Evolutionary conservation across 1,140 invertebrate species (phyloP), one percentile per base, ranked within the genome.

Genomic region (Nephotettix cincticeps): DNA sequence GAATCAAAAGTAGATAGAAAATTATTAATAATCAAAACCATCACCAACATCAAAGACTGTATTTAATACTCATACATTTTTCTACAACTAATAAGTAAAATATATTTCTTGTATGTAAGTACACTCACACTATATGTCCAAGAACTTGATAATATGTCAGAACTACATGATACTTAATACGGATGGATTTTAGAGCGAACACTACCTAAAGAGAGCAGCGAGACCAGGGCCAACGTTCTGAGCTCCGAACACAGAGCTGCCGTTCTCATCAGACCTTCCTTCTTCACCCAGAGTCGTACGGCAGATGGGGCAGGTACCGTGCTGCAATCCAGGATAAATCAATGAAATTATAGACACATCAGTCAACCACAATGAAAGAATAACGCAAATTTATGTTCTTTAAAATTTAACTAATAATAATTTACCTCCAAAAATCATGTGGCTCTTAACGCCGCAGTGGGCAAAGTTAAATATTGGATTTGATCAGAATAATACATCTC

Each of bases 271-370:
- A 64, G 76, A 76, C 51, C 78, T 76, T 47, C 78, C 85, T 71
- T 86, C 84, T 72, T 88, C 86, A 72, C 82, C 82, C 76, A 94
- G 84, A 78, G 87, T 88, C 83, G 95, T 93, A 72, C 96, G 87
- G 83, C 96, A 98, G 76, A 98, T 94, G 54, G 96, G 96, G 82
- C 96, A 98, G 9, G 95, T 98, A 69, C 93, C 95, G 84, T 98
- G 95, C 85, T 90, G 79, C 28, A 84, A 83, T 71, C 77, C 69
- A 71, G 78, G 1, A 54, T 21, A 70, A 40, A 47, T 30, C n/a
- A 23, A 67, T 23, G 43, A 54, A 47, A n/a, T 67, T 6, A 17
- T 19, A 23, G 4, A 2, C 47, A 45, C n/a, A 51, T n/a, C n/a
- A n/a, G n/a, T n/a, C n/a, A n/a, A n/a, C n/a, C n/a, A n/a, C n/a